Evolutionary conservation across 2,113 vertebrate genomes (phyloP), one percentile per base, ranked within the genome.

Genomic region (Camarhynchus parvulus): DNA sequence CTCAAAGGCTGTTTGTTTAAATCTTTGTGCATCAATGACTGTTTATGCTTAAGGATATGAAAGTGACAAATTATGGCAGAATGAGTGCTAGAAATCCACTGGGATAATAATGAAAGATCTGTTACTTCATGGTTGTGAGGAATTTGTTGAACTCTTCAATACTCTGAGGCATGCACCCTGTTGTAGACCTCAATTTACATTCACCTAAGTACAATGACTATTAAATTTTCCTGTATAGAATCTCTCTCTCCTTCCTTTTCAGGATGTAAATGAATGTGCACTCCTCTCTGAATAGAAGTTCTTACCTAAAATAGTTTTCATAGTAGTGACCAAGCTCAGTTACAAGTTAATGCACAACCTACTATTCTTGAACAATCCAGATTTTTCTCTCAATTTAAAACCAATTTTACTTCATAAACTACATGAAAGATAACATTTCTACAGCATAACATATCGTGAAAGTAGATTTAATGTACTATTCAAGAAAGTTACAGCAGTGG

Each of bases 1-100:
- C 95, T 91, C 61, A 80, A 92, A 81, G 46, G 68, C 50, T 78
- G 30, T 81, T 87, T 88, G n/a, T 70, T 96, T 93, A 89, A 76
- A 25, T 46, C 64, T 95, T 95, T 80, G 39, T 64, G 73, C 52
- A 59, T 15, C 3, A 1, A 55, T 22, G 30, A 56, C 62, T 94
- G 47, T 55, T 83, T 91, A 50, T 67, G 64, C 63, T 86, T 50
- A 50, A 83, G 56, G 58, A 80, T 79, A 61, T 25, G 35, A 92
- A 21, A 15, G 33, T 31, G 53, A 91, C 20, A 87, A 77, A 85
- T 79, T 78, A 63, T 23, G 37, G 46, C 30, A 87, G 67, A 92
- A 89, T 10, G 6, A 79, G 22, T n/a, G n/a, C 47, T 85, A 67
- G 68, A 95, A 93, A 96, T 62, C 41, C 58, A 52, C 33, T 35